Evolutionary conservation across 2,888 invertebrate species (phyloP).

Genomic region (Cryptops parisi): DNA sequence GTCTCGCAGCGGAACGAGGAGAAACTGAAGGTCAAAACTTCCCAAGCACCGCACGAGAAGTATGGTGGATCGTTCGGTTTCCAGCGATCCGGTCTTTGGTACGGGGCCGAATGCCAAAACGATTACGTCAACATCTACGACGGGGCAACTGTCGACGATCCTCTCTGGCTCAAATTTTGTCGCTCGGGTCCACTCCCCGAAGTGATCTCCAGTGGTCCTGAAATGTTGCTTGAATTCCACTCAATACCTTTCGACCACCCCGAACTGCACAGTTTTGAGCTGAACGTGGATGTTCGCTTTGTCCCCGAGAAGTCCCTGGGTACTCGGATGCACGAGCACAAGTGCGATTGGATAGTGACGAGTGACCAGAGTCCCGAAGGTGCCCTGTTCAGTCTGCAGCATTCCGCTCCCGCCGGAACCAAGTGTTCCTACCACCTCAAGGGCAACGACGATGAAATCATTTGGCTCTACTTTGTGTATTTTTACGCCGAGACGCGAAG

Average conservation of each 20-base stretch:
- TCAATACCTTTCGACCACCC: slow-evolving; percentile 69
- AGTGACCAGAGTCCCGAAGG: slow-evolving; percentile 41
- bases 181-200: slow-evolving; percentile 69
- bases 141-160: slow-evolving; percentile 55
- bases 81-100: slow-evolving; percentile 14
- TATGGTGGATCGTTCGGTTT: slow-evolving; percentile 14
- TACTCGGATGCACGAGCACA: slow-evolving; percentile 20
- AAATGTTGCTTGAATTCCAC: slow-evolving; percentile 63
- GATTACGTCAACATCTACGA: slow-evolving; percentile 70
- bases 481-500: slow-evolving; percentile 41
- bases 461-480: slow-evolving; percentile 70
- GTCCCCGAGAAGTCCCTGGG: slow-evolving; percentile 33
- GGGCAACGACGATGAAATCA: slow-evolving; percentile 56
- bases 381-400: slow-evolving; percentile 55
- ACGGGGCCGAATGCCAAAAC: slow-evolving; percentile 32
- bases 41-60: slow-evolving; percentile 17
- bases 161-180: slow-evolving; percentile 59
- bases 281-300: slow-evolving; percentile 69
- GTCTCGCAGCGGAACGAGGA: slow-evolving; percentile 59
- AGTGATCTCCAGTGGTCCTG: slow-evolving; percentile 58
- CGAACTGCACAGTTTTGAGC: slow-evolving; percentile 63
- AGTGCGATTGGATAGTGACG: slow-evolving; percentile 12
- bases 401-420: slow-evolving; percentile 64
- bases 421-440: slow-evolving; percentile 62
- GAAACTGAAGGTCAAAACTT: slow-evolving; percentile 52